phyloP scores from a whole-genome alignment of 2,888 invertebrate species.

The Aphodius granarius region DNA sequence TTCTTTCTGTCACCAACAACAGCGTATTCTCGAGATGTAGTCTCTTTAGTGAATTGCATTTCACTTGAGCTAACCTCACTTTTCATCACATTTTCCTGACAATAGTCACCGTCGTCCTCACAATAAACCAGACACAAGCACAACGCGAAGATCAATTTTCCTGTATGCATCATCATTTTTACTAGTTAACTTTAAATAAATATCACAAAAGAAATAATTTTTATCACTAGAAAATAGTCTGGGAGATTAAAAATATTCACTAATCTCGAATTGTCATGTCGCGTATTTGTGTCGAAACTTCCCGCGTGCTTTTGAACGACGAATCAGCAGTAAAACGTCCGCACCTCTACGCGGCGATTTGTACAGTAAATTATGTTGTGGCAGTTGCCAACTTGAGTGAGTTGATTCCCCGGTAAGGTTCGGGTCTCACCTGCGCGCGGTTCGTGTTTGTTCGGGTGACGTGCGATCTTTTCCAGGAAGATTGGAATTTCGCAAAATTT shows the following conservation, averaged over 20 bases:
- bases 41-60: conserved; percentile 75
- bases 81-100: background rate
- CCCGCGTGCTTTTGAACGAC: background rate
- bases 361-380: background rate
- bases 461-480: background rate
- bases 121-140: background rate
- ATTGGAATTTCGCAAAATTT: background rate
- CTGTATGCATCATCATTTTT: background rate
- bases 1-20: conserved; percentile 72
- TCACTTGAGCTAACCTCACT: conserved; percentile 38
- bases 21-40: conserved; percentile 68
- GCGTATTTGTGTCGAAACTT: background rate
- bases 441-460: background rate
- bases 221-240: background rate
- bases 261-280: background rate
- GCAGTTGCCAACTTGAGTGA: background rate
- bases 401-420: background rate
- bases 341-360: background rate
- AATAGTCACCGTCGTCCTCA: conserved; percentile 15
- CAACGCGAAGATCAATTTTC: background rate
- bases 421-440: background rate
- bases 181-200: background rate
- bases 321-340: background rate
- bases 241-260: background rate
- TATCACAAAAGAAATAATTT: background rate